Percentiles rank a stretch among this genome's conserved stretches.
Evolutionary conservation across 2,113 vertebrate species (phyloP).

Genomic region (Oenanthe oenanthe): DNA sequence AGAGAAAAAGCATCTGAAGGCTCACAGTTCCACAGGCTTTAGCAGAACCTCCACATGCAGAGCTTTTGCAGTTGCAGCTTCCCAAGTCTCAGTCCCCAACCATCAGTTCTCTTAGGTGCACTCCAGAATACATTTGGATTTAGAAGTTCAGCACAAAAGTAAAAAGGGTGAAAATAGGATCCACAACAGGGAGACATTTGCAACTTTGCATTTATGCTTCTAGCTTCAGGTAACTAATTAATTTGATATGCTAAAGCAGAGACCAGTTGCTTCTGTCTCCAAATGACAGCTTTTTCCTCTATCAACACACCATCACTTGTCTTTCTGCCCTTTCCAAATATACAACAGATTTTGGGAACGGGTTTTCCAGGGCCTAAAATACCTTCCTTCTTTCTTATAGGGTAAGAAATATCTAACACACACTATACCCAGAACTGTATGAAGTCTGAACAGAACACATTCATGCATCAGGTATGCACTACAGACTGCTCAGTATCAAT

Average conservation of each 20-base stretch:
- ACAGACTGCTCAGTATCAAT: neutral
- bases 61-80: neutral
- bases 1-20: neutral
- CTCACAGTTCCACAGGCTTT: neutral
- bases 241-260: neutral
- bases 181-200: neutral
- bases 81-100: neutral
- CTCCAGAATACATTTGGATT: neutral
- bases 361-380: neutral
- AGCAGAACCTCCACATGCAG: neutral
- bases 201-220: neutral
- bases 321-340: neutral
- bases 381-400: neutral
- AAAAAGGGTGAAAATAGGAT: fast-evolving
- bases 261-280: neutral
- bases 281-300: neutral
- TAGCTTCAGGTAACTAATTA: neutral
- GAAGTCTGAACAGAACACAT: neutral
- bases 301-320: neutral
- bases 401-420: neutral
- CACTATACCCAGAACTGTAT: neutral
- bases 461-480: fast-evolving
- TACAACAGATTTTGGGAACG: neutral
- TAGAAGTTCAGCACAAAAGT: neutral
- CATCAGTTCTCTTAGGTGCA: neutral